Evolutionary conservation across 64 coral and sea anemone genomes (phyloP).

Genomic region (Anthopleura sola): DNA sequence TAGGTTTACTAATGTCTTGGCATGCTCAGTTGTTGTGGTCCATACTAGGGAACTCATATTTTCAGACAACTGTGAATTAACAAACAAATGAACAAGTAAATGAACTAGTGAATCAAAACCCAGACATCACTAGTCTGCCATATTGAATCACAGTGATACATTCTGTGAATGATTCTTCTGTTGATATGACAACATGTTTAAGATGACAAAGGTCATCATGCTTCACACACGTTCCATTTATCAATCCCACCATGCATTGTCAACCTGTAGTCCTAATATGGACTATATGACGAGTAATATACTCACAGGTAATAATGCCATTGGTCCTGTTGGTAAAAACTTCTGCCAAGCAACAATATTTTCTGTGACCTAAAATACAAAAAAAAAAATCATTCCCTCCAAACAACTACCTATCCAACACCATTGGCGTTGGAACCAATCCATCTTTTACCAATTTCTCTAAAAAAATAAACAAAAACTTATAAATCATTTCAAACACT

Average conservation of each 20-base stretch:
- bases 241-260: too few species aligned
- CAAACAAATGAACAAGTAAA: background rate
- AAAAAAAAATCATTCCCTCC: background rate
- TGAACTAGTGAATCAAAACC: background rate
- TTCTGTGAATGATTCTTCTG: too few species aligned
- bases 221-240: too few species aligned
- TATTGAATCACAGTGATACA: too few species aligned
- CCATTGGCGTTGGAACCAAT: too few species aligned
- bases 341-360: constrained; percentile 96
- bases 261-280: too few species aligned
- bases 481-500: background rate
- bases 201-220: too few species aligned
- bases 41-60: constrained; percentile 82
- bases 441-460: too few species aligned
- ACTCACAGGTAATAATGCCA: constrained; percentile 93
- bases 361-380: constrained; percentile 68
- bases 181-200: too few species aligned
- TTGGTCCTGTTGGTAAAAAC: constrained; percentile 96
- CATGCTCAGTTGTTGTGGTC: constrained; percentile 87
- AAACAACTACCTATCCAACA: background rate
- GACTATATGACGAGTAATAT: too few species aligned
- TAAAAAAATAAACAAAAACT: too few species aligned
- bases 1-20: constrained; percentile 72
- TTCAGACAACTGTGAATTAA: constrained; percentile 59
- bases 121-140: too few species aligned